phyloP scores from a whole-genome alignment of 2,797 vertebrate genomes.

The Poeciliopsis turneri region DNA sequence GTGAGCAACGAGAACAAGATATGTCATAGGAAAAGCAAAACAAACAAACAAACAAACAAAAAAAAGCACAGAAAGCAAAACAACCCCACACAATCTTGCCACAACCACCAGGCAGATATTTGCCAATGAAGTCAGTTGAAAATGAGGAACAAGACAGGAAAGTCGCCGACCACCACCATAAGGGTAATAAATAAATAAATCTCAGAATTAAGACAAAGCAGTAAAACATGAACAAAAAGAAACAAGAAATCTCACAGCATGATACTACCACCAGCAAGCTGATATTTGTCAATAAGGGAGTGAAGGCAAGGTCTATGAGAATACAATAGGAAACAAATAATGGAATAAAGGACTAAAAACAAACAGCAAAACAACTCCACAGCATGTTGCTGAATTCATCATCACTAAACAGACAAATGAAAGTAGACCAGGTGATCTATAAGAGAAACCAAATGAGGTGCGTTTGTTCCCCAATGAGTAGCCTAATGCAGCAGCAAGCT shows the following conservation, averaged over 20 bases:
- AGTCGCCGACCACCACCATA: background rate
- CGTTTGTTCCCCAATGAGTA: slow-evolving; percentile 52
- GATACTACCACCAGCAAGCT: background rate
- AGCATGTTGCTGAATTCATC: background rate
- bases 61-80: background rate
- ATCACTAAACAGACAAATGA: background rate
- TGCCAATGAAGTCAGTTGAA: background rate
- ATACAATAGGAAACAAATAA: background rate
- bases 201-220: background rate
- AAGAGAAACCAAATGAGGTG: background rate
- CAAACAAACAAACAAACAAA: background rate
- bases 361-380: background rate
- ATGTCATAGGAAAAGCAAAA: background rate
- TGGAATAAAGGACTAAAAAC: background rate
- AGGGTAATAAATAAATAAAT: background rate
- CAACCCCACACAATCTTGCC: background rate
- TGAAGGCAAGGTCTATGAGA: background rate
- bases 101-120: background rate
- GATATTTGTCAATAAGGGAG: background rate
- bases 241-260: background rate
- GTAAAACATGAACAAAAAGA: background rate
- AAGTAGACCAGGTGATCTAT: background rate
- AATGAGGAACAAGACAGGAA: background rate
- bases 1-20: background rate
- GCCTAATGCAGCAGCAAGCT: slow-evolving; percentile 71